These are phyloP conservation scores for Lemur catta DNA, from an alignment of 2,797 vertebrate genomes.

Conservation along the genomic window DNA sequence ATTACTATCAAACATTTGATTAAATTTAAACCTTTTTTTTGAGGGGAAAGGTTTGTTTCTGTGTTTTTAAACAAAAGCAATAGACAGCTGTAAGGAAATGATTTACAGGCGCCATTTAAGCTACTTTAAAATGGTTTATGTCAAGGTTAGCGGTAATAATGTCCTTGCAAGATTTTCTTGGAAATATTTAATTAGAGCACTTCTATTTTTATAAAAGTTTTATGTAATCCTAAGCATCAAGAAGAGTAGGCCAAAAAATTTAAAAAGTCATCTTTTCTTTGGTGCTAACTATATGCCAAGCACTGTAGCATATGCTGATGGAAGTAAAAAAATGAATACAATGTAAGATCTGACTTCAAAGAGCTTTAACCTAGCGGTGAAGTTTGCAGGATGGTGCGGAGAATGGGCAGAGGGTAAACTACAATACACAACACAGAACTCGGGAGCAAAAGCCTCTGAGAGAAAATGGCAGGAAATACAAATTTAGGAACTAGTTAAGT, in stretches of 20 bases:
- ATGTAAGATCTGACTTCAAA: neutral
- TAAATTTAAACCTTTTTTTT: slow-evolving; percentile 25
- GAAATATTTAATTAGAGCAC: neutral
- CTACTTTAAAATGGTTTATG: neutral
- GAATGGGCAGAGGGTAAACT: neutral
- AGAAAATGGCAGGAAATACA: neutral
- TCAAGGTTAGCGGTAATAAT: neutral
- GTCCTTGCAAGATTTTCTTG: slow-evolving; percentile 1
- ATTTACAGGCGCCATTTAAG: slow-evolving; percentile 21
- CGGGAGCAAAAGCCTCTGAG: neutral
- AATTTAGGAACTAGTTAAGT: neutral
- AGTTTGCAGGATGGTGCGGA: neutral
- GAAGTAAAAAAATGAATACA: neutral
- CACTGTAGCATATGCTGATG: neutral
- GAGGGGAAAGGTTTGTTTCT: neutral
- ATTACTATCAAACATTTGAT: neutral
- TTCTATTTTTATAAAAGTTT: neutral
- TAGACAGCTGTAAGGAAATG: neutral
- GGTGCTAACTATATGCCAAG: neutral
- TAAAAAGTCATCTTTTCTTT: neutral
- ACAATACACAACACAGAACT: neutral
- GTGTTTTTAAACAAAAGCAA: slow-evolving; percentile 52
- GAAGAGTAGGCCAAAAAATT: neutral
- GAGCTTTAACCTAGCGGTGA: neutral
- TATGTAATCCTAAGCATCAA: neutral